Percentiles rank a stretch among this genome's conserved stretches.
Conservation (phyloP, 2,113 vertebrate genomes). For the Melierax canorus region DNA sequence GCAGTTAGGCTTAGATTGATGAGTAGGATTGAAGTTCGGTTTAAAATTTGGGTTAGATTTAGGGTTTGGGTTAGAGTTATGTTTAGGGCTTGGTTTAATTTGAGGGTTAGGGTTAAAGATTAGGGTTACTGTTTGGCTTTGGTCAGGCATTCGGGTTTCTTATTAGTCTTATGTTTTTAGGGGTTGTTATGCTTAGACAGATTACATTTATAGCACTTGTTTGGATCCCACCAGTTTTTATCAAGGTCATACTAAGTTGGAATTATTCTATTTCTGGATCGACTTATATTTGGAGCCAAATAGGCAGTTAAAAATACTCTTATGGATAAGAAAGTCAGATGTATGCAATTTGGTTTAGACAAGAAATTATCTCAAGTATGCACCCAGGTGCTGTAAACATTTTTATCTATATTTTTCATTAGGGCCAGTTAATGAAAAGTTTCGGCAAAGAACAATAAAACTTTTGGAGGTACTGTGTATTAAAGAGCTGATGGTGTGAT, state of each 20-base stretch:
- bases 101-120: neutral
- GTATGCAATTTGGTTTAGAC: neutral
- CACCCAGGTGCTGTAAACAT: neutral
- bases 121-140: neutral
- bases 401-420: neutral
- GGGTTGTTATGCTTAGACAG: neutral
- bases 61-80: neutral
- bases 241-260: neutral
- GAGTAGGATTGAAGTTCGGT: neutral
- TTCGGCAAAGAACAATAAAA: neutral
- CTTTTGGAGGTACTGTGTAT: neutral
- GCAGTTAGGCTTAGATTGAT: neutral
- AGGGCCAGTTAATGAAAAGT: neutral
- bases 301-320: neutral
- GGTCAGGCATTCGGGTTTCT: neutral
- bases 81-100: neutral
- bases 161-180: neutral
- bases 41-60: neutral
- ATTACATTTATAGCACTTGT: neutral
- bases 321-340: neutral
- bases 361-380: neutral
- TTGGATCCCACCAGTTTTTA: neutral
- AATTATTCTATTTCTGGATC: neutral
- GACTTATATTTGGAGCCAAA: neutral
- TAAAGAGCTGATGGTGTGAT: neutral